Evolutionary conservation across 2,797 vertebrate species (phyloP), one percentile per base, ranked within the genome.

Genomic region (Agapornis canus): DNA sequence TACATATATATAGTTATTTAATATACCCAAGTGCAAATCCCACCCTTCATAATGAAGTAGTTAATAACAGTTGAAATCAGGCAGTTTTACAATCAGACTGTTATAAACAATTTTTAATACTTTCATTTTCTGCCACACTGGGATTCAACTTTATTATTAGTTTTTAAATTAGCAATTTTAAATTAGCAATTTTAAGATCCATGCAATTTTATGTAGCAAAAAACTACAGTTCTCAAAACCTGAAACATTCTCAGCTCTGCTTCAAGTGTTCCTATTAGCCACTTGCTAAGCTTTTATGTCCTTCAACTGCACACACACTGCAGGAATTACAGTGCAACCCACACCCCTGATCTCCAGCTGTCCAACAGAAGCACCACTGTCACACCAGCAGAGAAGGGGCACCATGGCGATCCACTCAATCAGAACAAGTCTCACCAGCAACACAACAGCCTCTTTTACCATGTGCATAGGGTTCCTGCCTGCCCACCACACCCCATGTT

Each of bases 401-500:
- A 71, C 18, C 2, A 1, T 10, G 13, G 51, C 1, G 2, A 87
- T 5, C 51, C 32, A 37, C 22, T 21, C 40, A 49, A 27, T 23
- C 18, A 71, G 32, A 37, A 23, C 9, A 83, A 22, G 25, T 5
- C n/a, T 14, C 16, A 16, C 11, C 27, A 61, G 66, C 47, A 49
- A 49, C 43, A 21, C 0, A 0, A 6, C 7, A 0, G 0, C 29
- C 25, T 43, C 37, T 45, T 23, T 23, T 35, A n/a, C n/a, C 54
- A 25, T 0, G 7, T 22, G 31, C 2, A 0, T 6, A 20, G 11
- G 31, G 19, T 11, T 54, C 22, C 57, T 40, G 22, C 13, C n/a
- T 49, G 71, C 35, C 16, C 54, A 57, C 11, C 37, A 27, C 13
- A 35, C 12, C 1, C 17, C 27, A 32, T 21, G 5, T 35, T 59